Evolutionary conservation across 2,797 vertebrate species (phyloP), one percentile per base, ranked within the genome.

Genomic region (Neosilurus mollespiculum): DNA sequence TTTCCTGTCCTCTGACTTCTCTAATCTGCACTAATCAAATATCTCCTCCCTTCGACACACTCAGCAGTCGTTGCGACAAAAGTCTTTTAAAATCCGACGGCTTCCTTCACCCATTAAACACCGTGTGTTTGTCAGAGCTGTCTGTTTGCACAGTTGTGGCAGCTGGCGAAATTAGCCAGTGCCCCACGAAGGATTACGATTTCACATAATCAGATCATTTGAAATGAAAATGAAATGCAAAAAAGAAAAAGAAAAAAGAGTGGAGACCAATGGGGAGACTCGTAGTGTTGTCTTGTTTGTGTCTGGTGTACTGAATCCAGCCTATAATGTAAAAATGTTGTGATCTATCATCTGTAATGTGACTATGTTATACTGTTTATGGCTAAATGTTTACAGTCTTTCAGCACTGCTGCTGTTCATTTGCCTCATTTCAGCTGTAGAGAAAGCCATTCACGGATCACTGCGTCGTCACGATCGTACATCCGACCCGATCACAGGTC

Each of bases 281-380:
- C 79, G 67, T 67, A 86, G 81, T 78, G 82, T 85, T 80, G 5
- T 53, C 69, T 20, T 84, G 49, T 53, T 76, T 86, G 77, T 85
- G 51, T 59, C 14, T 20, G 81, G 10, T 70, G 79, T 86, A 62
- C 43, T 43, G 43, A 5, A 43, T 86, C 82, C 72, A 22, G 14
- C 10, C 53, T 15, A 77, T 22, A 78, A 10, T 75, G 53, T 75
- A 49, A 83, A 76, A 30, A 34, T 84, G 51, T 73, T 85, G 54
- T 83, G 64, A 43, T 80, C 4, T 72, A 8, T 53, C 51, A 73
- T 78, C 20, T 83, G 24, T 67, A 75, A 75, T 75, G 54, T 58
- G 54, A 22, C 51, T 54, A 76, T 72, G 66, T 69, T 43, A 11
- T 34, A 58, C 70, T 81, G 65, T 87, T 72, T 4, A n/a, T 56